Evolutionary conservation across 23 tunicate species (phyloP).

Genomic region (Oikopleura vanhoeffeni): DNA sequence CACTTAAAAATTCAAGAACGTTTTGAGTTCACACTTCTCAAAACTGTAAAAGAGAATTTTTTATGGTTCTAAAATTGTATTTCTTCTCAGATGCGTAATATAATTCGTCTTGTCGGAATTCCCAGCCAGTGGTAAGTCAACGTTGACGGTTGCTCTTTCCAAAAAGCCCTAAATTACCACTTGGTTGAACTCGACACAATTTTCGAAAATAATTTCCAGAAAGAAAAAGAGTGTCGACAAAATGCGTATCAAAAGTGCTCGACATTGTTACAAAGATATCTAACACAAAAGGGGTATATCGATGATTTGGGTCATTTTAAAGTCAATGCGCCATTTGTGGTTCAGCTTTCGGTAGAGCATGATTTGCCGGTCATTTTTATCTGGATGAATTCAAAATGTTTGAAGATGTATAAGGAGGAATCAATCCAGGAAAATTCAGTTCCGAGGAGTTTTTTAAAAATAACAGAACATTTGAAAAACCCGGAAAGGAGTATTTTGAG

Average conservation of each 20-base stretch:
- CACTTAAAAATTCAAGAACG: no score
- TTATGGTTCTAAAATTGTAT: no score
- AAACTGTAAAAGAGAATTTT: no score
- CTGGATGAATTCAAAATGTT: neutral
- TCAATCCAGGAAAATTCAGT: neutral
- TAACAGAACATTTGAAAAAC: neutral
- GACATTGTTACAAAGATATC: neutral
- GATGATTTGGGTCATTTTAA: neutral
- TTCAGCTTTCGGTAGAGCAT: neutral
- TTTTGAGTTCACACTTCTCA: no score
- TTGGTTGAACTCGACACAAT: neutral
- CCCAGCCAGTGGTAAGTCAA: neutral
- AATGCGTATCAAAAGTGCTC: neutral
- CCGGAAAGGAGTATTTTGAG: conserved; percentile 2
- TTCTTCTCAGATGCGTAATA: no score
- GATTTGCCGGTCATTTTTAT: neutral
- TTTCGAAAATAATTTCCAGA: neutral
- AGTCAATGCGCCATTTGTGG: neutral
- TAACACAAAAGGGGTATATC: no score
- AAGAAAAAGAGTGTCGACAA: neutral
- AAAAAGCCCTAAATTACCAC: neutral
- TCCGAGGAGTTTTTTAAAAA: neutral
- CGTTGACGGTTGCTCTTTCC: neutral
- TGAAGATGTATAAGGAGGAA: no score
- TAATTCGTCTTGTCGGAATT: neutral